Base-by-base conservation (phyloP, 2,888 invertebrate genomes). In the Melipona beecheii region DNA sequence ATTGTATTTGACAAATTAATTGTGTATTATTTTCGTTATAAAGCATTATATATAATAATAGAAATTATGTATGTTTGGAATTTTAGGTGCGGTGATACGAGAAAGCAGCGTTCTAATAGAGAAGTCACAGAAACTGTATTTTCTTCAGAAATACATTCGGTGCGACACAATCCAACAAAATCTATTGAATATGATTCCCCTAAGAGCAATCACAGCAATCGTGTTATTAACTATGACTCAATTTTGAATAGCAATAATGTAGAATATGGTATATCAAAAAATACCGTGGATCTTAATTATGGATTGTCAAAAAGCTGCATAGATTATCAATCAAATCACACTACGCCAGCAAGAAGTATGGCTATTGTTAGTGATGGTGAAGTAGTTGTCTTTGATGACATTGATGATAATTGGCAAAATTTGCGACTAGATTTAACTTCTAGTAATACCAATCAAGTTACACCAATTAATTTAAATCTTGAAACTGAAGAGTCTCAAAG, bases 311-410 rank as follows among this genome's bases (percentile, higher is more conserved):
- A 94, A 87, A 92, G 93, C 85, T 93, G 93, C 90, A 89, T 93
- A 94, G 94, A 94, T 88, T 93, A 94, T 88, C 91, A 92, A 76
- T 94, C 94, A 17, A 94, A 94, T 84, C 92, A 94, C 72, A 92
- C 94, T 70, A 93, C 94, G 36, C 93, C 92, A 70, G 93, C 91
- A 75, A 94, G 93, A 93, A 95, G 92, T 86, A 94, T 94, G 95
- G 93, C 94, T 36, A 93, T 95, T 24, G 96, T 97, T 85, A 96
- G 96, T 74, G 97, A 97, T 83, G 97, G 97, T 31, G 98, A 97
- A 93, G 97, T 97, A 71, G 97, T 98, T 90, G 98, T 97, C 74
- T 98, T 98, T 92, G 98, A 98, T 93, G 98, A 98, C 94, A 97
- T 97, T 84, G 97, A 97, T 87, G 98, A 98, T 91, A 97, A 96